phyloP scores from a whole-genome alignment of 2,113 vertebrate genomes.

The Oreochromis niloticus region DNA sequence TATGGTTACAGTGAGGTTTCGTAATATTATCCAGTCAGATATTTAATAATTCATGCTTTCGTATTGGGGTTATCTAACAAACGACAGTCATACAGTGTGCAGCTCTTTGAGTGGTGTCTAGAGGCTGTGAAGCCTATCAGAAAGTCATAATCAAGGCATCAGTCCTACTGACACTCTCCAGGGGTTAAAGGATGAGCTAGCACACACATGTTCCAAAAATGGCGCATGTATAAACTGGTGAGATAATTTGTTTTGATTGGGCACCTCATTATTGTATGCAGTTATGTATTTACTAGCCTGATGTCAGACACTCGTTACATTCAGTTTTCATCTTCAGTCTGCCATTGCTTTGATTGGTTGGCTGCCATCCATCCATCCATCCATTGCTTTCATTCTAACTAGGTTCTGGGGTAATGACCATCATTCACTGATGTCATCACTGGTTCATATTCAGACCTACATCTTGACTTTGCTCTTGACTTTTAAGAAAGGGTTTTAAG shows the following conservation, averaged over 20 bases:
- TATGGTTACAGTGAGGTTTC: constrained; percentile 13
- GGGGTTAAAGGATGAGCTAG: background rate
- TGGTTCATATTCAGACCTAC: accelerated
- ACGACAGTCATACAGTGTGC: constrained; percentile 30
- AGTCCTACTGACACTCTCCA: background rate
- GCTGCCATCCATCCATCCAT: background rate
- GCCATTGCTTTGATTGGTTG: background rate
- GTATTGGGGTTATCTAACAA: constrained; percentile 54
- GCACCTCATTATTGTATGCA: background rate
- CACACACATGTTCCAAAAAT: background rate
- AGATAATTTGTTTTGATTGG: background rate
- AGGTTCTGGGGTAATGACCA: background rate
- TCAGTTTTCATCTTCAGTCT: background rate
- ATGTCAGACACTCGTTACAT: background rate
- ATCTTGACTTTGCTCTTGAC: background rate
- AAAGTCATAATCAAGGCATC: constrained; percentile 39
- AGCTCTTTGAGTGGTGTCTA: constrained; percentile 34
- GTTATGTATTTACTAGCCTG: background rate
- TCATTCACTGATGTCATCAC: background rate
- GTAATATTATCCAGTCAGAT: constrained; percentile 48
- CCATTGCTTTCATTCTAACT: background rate
- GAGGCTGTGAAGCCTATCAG: constrained; percentile 35
- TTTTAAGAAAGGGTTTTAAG: background rate
- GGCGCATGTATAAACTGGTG: background rate
- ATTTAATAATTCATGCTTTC: constrained; percentile 58